Percentiles rank a stretch among this genome's conserved stretches.
phyloP scores from a whole-genome alignment of 2,113 vertebrate species.

The Syrmaticus mikado region DNA sequence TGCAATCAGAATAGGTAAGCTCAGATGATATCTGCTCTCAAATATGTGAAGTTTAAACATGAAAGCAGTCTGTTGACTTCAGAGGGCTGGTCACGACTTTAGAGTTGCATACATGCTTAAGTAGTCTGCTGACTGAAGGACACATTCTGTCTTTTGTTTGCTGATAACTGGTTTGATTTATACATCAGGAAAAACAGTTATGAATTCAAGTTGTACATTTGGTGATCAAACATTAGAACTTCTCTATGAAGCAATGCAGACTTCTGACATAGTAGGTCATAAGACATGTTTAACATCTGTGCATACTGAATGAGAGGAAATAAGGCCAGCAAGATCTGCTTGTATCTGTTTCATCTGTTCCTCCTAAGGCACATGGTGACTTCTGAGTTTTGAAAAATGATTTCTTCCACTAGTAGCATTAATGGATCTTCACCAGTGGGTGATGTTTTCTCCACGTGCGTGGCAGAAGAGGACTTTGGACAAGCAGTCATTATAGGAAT shows the following conservation, averaged over 20 bases:
- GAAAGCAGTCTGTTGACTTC: not conserved
- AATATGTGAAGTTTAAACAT: not conserved
- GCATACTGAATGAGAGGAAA: not conserved
- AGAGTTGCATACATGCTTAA: not conserved
- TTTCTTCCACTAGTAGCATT: not conserved
- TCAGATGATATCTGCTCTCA: not conserved
- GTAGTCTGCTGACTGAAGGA: not conserved
- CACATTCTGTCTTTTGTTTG: not conserved
- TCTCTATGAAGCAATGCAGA: not conserved
- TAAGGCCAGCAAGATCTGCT: not conserved
- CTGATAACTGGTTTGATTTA: not conserved
- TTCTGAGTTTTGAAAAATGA: not conserved
- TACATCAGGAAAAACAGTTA: not conserved
- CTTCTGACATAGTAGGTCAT: not conserved
- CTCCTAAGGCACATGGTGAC: not conserved
- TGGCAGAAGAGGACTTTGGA: not conserved
- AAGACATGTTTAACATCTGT: not conserved
- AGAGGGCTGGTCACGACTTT: not conserved
- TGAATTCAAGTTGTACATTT: not conserved
- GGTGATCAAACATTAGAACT: not conserved
- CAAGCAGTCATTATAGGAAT: not conserved
- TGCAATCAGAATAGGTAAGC: not conserved
- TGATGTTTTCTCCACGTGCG: constrained; percentile 6
- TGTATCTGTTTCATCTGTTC: not conserved
- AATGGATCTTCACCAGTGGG: not conserved